Evolutionary conservation across 2,888 invertebrate species (phyloP).

Genomic region (Oasisia sp.): DNA sequence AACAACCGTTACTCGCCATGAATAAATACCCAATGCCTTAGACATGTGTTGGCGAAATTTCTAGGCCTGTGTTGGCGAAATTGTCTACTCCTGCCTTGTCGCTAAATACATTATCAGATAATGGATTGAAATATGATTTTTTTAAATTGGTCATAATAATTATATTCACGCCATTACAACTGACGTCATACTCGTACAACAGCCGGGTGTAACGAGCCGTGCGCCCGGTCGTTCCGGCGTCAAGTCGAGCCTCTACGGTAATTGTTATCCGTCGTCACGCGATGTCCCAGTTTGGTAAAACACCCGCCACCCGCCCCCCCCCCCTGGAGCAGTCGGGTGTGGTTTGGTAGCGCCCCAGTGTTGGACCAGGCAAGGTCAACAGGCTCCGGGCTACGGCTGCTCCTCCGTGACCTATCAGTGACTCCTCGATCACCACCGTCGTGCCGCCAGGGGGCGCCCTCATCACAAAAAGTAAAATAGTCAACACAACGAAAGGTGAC

Average conservation of each 20-base stretch:
- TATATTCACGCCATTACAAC: neutral
- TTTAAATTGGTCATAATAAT: neutral
- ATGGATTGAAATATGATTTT: too few species aligned
- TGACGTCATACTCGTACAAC: neutral
- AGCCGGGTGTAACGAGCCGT: neutral
- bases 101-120: too few species aligned
- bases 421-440: neutral
- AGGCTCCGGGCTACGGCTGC: neutral
- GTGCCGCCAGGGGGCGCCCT: neutral
- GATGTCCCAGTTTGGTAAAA: neutral
- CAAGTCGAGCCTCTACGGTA: neutral
- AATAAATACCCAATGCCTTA: too few species aligned
- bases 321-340: neutral
- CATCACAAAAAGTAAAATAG: neutral
- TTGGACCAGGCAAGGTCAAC: neutral
- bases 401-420: neutral
- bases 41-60: too few species aligned
- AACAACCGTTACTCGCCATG: too few species aligned
- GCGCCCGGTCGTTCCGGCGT: neutral
- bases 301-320: neutral
- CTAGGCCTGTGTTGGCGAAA: too few species aligned
- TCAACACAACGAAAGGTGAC: neutral
- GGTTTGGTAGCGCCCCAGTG: neutral
- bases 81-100: too few species aligned
- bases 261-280: neutral